Percentiles rank a stretch among this genome's conserved stretches.
Evolutionary conservation across 2,113 vertebrate genomes (phyloP).

Genomic region (Rhodinocichla rosea): DNA sequence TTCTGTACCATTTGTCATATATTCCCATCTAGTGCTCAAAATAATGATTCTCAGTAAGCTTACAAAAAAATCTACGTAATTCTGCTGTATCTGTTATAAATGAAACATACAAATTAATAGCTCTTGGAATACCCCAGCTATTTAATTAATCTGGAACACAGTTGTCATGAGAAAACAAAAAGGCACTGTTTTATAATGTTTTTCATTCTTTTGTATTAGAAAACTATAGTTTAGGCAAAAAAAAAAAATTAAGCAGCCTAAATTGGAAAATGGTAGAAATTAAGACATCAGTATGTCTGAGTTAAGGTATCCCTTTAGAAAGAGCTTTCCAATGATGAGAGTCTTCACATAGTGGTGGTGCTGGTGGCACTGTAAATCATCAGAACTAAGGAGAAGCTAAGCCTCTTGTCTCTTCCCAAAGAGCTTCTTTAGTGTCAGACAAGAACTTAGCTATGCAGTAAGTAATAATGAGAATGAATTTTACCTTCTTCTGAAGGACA

Average conservation of each 20-base stretch:
- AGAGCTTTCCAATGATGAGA: background rate
- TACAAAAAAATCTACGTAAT: background rate
- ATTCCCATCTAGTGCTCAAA: background rate
- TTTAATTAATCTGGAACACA: background rate
- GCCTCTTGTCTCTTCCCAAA: background rate
- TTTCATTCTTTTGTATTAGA: background rate
- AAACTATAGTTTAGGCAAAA: background rate
- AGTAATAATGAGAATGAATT: background rate
- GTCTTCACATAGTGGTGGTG: background rate
- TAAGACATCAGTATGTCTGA: background rate
- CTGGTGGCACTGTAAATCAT: background rate
- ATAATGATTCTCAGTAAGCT: background rate
- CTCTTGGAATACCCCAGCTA: background rate
- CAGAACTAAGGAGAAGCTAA: background rate
- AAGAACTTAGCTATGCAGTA: background rate
- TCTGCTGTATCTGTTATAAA: conserved; percentile 5
- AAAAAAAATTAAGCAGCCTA: background rate
- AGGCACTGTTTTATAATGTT: background rate
- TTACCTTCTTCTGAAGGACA: background rate
- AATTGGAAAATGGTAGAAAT: background rate
- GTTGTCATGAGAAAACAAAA: background rate
- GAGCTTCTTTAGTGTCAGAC: background rate
- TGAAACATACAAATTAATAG: conserved; percentile 30
- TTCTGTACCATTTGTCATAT: background rate
- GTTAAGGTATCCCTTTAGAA: background rate